Conservation (phyloP, 2,113 vertebrate genomes). For the Zapornia atra region DNA sequence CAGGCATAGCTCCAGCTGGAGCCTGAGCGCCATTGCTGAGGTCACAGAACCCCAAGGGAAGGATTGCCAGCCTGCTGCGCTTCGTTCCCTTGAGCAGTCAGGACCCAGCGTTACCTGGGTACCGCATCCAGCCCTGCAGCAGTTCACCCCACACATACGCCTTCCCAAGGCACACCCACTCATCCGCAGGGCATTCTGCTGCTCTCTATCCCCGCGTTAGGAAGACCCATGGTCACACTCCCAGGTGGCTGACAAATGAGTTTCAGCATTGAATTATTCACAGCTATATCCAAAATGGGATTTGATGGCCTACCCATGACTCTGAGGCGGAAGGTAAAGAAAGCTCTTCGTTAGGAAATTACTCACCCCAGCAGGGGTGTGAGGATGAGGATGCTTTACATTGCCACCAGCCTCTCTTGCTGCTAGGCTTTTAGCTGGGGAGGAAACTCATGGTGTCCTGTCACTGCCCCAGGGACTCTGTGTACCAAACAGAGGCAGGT, state of each 20-base stretch:
- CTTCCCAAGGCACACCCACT: too few species aligned
- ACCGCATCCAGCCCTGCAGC: rapidly evolving
- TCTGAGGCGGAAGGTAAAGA: neutral
- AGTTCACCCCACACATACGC: rapidly evolving
- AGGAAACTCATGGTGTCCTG: neutral
- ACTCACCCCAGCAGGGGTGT: neutral
- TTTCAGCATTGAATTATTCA: neutral
- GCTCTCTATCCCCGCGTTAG: neutral
- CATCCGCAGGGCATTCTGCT: neutral
- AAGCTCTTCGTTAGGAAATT: neutral
- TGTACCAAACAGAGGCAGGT: neutral
- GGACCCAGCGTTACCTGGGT: neutral
- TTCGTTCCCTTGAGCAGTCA: neutral
- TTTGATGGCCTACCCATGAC: neutral
- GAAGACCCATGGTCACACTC: neutral
- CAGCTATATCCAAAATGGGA: neutral
- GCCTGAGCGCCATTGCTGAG: neutral
- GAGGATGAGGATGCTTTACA: neutral
- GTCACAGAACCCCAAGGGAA: neutral
- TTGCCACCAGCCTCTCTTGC: neutral
- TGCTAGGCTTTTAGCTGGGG: neutral
- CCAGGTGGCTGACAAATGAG: neutral
- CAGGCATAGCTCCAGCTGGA: neutral
- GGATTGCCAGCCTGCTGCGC: neutral
- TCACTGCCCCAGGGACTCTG: rapidly evolving